Conservation (phyloP, 1,140 invertebrate genomes). For the Dysdera silvatica region DNA sequence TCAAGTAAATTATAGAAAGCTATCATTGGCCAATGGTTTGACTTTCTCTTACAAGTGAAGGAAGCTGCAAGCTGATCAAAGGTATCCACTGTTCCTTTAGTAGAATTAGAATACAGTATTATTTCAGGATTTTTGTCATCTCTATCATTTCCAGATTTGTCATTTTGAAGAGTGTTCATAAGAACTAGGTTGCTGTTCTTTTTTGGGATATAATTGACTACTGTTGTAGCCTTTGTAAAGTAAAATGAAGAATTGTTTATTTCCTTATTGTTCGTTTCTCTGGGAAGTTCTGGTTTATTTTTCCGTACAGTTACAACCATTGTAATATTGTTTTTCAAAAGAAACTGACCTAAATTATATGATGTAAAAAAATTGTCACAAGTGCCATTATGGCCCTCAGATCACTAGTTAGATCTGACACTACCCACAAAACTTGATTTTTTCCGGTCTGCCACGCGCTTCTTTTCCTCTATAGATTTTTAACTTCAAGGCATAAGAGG, state of each 20-base stretch:
- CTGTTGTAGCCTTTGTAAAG: conserved; percentile 15
- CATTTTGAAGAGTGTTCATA: conserved; percentile 39
- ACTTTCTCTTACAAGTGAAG: conserved; percentile 38
- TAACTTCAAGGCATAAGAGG: no score
- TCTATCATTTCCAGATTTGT: conserved; percentile 12
- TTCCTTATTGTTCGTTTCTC: neutral
- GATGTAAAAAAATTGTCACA: no score
- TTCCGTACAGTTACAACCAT: no score
- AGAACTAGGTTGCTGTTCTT: conserved; percentile 39
- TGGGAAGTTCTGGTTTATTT: no score
- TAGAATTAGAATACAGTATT: conserved; percentile 40
- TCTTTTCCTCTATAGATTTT: no score
- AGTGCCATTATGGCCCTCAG: no score
- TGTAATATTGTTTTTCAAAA: no score
- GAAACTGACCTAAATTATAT: no score
- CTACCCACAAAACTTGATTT: no score
- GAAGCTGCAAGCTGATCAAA: conserved; percentile 43
- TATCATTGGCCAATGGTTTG: conserved; percentile 40
- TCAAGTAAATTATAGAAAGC: conserved; percentile 30
- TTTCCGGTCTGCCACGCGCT: no score
- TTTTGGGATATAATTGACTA: conserved; percentile 36
- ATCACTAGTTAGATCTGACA: no score
- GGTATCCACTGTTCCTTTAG: conserved; percentile 46
- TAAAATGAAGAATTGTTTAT: neutral
- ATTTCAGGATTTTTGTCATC: conserved; percentile 37